Evolutionary conservation across 2,888 invertebrate genomes (phyloP), one percentile per base, ranked within the genome.

Genomic region (Periphyllus acericola): DNA sequence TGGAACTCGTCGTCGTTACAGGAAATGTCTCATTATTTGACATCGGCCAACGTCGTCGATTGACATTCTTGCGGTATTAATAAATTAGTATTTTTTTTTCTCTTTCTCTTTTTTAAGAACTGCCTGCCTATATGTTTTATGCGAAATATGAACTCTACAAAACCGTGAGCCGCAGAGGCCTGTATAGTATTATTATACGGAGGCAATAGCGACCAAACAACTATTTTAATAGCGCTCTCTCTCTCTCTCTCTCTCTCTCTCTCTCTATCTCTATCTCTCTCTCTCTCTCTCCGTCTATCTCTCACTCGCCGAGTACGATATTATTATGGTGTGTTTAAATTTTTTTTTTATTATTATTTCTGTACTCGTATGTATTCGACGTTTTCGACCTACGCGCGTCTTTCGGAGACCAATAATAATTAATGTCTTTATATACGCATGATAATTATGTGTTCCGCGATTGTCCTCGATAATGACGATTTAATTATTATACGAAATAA

Each of bases 31-130:
- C 75, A 75, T 75, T 84, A 84, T 75, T 84, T 75, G 75, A 84
- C 75, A 68, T 34, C 83, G 55, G 66, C 71, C 25, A 72, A 82
- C 82, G 75, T 68, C 29, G 74, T 46, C 84, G 68, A 85, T 68
- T 85, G 84, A 85, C 84, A 85, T 85, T 85, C 84, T n/a, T 85
- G 78, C 76, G 68, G 76, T 85, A 78, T 78, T 68, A 78, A 85
- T 85, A 85, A 85, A 85, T 85, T 85, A 85, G 84, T 68, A 34
- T 72, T 71, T 40, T 66, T 60, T 76, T 68, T 66, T 34, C 34
- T 9, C 2, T 55, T 34, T 34, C 32, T 82, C 71, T 72, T 36
- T 40, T 36, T 40, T 68, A 19, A 52, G 34, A n/a, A 72, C 74
- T 36, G n/a, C 55, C 36, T 72, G 34, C 55, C 36, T 34, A 74